Percentiles rank a stretch among this genome's conserved stretches.
These are phyloP conservation scores for Agrotis exclamationis DNA, from an alignment of 2,888 invertebrate species.

Conservation along the genomic window DNA sequence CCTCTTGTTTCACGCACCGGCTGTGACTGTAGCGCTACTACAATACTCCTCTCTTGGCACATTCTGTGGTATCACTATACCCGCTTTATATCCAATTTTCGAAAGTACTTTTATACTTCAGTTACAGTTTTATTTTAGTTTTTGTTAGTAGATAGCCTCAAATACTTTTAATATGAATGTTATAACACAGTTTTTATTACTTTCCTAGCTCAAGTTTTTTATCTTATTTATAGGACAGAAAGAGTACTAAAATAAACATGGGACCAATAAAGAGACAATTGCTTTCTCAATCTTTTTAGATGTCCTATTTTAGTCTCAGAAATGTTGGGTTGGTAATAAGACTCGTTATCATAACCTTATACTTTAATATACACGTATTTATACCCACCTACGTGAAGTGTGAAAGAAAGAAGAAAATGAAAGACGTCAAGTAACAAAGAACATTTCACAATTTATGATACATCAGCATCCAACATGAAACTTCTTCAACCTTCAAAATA, in stretches of 20 bases:
- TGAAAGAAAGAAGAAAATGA: slow-evolving; percentile 4
- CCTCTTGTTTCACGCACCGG: slow-evolving; percentile 84
- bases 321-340: not conserved
- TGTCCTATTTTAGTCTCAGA: not conserved
- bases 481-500: slow-evolving; percentile 12
- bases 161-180: slow-evolving; percentile 28
- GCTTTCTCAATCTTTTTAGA: slow-evolving; percentile 2
- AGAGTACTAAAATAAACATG: slow-evolving; percentile 6
- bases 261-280: not conserved
- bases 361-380: slow-evolving; percentile 5
- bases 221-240: slow-evolving; percentile 9
- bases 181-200: slow-evolving; percentile 23
- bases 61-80: slow-evolving; percentile 54
- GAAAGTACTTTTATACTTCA: slow-evolving; percentile 40
- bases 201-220: slow-evolving; percentile 1
- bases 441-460: slow-evolving; percentile 18
- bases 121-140: slow-evolving; percentile 28
- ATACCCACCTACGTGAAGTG: not conserved
- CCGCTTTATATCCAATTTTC: slow-evolving; percentile 49
- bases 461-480: slow-evolving; percentile 5
- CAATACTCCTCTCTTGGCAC: slow-evolving; percentile 68
- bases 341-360: slow-evolving; percentile 1
- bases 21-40: slow-evolving; percentile 76
- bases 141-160: slow-evolving; percentile 18
- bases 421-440: not conserved